Conservation (phyloP, 2,888 invertebrate genomes). For the Drosophila setosimentum region DNA sequence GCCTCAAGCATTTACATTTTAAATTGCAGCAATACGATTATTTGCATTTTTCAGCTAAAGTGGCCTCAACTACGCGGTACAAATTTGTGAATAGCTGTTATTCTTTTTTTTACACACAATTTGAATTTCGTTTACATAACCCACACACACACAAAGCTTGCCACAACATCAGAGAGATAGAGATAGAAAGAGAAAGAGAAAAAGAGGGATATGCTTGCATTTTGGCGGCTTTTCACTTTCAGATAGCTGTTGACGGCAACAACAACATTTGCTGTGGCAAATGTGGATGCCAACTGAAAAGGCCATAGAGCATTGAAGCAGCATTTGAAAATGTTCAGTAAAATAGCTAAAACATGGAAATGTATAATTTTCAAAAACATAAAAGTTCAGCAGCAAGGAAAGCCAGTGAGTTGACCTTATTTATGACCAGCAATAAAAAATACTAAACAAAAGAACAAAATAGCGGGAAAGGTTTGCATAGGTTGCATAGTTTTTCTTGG, state of each 20-base stretch:
- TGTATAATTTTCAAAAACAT: conserved; percentile 23
- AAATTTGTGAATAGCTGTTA: conserved; percentile 48
- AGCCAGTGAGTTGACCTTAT: background rate
- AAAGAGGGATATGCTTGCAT: conserved; percentile 33
- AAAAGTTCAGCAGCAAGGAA: conserved; percentile 13
- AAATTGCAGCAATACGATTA: conserved; percentile 74
- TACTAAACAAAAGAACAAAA: background rate
- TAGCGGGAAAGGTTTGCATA: background rate
- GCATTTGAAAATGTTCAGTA: conserved; percentile 33
- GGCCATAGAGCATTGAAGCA: conserved; percentile 19
- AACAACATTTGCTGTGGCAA: conserved; percentile 31
- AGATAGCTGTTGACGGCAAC: conserved; percentile 42
- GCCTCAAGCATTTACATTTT: conserved; percentile 78
- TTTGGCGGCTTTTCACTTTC: conserved; percentile 58
- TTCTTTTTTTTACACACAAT: conserved; percentile 45
- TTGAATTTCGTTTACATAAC: conserved; percentile 64
- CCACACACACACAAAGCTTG: conserved; percentile 11
- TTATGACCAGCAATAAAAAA: background rate
- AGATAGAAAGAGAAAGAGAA: background rate
- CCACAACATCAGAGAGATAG: background rate
- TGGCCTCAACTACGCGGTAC: conserved; percentile 63
- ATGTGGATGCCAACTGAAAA: conserved; percentile 24
- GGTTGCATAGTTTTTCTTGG: background rate
- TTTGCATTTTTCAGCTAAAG: conserved; percentile 67
- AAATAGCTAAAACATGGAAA: conserved; percentile 21